Evolutionary conservation across 1,140 invertebrate genomes (phyloP), one percentile per base, ranked within the genome.

Genomic region (Magallana angulata): DNA sequence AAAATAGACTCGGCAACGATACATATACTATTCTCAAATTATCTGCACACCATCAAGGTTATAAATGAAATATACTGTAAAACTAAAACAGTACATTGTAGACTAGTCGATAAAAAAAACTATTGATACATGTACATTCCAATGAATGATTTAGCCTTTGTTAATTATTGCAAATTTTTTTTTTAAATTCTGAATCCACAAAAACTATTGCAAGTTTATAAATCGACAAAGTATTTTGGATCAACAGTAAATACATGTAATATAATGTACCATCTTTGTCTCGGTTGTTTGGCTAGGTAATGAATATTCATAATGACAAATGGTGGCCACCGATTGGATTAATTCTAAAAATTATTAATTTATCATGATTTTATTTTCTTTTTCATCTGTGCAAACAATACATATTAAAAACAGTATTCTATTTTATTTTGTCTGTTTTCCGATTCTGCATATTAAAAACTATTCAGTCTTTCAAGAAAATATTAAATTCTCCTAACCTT

Each of bases 1-100:
- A 82, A 82, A 82, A 57, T 57, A 57, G 57, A 56, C 81, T 82
- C 81, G 81, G 81, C 57, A 82, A 82, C 81, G 48, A 82, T 82
- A 57, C 7, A 56, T 56, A 57, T 57, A 82, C 6, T 4, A 0
- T n/a, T 18, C 36, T 4, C 36, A 3, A 4, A 36, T 36, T 36
- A 3, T 1, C 4, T 36, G 36, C 60, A 18, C 14, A 80, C 30
- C 11, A 36, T 80, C 30, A 48, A 56, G 11, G 24, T 24, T 48
- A 36, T 56, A 56, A 18, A 30, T 64, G 36, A 36, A 36, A 36
- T 36, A 36, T 36, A 5, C 5, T 36, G 36, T 5, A 3, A 36
- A 64, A 24, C 18, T 1, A 3, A 64, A 64, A 64, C 12, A 64
- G 12, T 80, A 80, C 7, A 80, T 80, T 56, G 8, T 80, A 5